Conservation (phyloP, 2,113 vertebrate species). For the Dromiciops gliroides region DNA sequence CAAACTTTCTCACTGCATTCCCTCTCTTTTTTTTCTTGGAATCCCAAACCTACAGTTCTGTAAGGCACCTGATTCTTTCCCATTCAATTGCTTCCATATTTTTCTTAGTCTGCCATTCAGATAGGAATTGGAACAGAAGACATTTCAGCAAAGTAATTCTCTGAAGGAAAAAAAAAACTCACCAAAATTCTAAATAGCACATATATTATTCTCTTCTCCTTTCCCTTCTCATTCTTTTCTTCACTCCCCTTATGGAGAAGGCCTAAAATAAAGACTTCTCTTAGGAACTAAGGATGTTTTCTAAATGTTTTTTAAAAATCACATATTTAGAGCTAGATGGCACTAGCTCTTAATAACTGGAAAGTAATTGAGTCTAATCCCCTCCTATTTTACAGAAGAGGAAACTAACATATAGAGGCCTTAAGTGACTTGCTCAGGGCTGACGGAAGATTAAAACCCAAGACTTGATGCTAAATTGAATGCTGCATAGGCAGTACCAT, state of each 20-base stretch:
- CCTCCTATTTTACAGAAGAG: neutral
- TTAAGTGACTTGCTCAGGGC: neutral
- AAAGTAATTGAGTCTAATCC: neutral
- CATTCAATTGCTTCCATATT: constrained; percentile 29
- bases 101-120: constrained; percentile 14
- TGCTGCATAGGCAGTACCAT: neutral
- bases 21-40: neutral
- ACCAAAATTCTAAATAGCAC: neutral
- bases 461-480: neutral
- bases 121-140: constrained; percentile 28
- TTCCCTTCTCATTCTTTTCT: neutral
- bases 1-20: neutral
- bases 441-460: neutral
- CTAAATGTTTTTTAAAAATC: neutral
- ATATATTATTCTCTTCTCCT: neutral
- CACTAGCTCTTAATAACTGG: neutral
- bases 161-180: neutral
- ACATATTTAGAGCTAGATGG: neutral
- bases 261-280: neutral
- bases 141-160: neutral
- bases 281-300: neutral
- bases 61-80: neutral
- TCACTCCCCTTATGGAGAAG: neutral
- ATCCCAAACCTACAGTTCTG: neutral
- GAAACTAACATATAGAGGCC: neutral